phyloP scores from a whole-genome alignment of 2,797 vertebrate species.

The Corythornis leucogaster region DNA sequence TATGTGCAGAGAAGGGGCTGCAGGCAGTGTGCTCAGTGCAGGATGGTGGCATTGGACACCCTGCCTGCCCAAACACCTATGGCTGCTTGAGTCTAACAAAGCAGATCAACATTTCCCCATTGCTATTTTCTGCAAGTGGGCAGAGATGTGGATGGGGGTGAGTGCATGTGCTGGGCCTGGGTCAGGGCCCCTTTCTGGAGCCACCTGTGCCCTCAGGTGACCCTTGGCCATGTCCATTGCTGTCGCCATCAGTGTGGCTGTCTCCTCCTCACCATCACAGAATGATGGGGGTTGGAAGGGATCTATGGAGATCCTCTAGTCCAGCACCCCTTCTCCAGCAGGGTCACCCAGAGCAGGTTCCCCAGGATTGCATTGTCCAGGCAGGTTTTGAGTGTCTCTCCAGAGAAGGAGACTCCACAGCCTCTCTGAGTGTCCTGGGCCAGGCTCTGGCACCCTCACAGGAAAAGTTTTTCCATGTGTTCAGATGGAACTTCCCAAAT shows the following conservation, averaged over 20 bases:
- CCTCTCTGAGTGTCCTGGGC: background rate
- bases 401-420: no score
- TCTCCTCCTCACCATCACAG: background rate
- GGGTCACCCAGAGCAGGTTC: no score
- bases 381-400: no score
- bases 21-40: rapidly evolving
- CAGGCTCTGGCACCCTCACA: no score
- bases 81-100: background rate
- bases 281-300: background rate
- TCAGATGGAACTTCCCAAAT: background rate
- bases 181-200: background rate
- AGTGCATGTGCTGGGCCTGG: background rate
- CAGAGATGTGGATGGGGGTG: rapidly evolving
- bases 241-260: no score
- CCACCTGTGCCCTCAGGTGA: background rate
- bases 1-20: background rate
- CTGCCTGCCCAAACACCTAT: background rate
- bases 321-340: no score
- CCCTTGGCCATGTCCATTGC: background rate
- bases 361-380: no score
- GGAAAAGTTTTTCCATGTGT: background rate
- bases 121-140: background rate
- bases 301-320: background rate
- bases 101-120: no score
- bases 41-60: background rate